phyloP scores from a whole-genome alignment of 2,113 vertebrate species.

The Ailuropoda melanoleuca region DNA sequence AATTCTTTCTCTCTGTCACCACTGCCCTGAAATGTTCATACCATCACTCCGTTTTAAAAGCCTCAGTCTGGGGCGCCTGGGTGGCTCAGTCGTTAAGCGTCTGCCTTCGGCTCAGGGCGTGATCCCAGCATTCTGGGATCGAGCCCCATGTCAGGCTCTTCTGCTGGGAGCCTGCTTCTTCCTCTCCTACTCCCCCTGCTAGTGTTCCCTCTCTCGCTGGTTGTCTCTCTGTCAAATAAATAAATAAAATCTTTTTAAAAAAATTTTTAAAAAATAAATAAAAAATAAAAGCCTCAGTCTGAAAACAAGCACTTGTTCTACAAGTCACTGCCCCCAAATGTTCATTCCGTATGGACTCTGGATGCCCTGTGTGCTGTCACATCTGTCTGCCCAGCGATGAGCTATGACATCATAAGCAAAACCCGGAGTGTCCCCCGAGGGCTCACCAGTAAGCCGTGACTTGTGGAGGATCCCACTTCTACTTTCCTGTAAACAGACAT shows the following conservation, averaged over 20 bases:
- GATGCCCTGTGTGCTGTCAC: not conserved
- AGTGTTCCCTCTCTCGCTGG: too few relatives aligned
- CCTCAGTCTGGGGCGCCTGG: not conserved
- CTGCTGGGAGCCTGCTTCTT: too few relatives aligned
- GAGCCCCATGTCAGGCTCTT: too few relatives aligned
- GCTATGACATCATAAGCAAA: not conserved
- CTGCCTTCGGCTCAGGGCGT: too few relatives aligned
- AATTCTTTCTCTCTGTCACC: not conserved
- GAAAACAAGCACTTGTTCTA: constrained; percentile 5
- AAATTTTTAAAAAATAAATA: too few relatives aligned
- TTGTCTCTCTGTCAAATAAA: too few relatives aligned
- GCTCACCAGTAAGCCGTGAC: not conserved
- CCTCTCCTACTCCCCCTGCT: too few relatives aligned
- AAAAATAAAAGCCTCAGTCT: not conserved
- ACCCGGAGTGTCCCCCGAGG: not conserved
- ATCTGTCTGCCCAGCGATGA: constrained; percentile 1
- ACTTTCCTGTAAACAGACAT: accelerated
- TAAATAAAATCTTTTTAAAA: too few relatives aligned
- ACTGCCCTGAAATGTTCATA: not conserved
- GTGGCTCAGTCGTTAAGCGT: too few relatives aligned
- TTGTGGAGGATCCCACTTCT: not conserved
- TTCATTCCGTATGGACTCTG: not conserved
- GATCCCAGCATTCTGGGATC: too few relatives aligned
- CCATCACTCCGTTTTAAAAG: not conserved
- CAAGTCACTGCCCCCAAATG: constrained; percentile 42